phyloP scores from a whole-genome alignment of 2,888 invertebrate species.

The Tineola bisselliella region DNA sequence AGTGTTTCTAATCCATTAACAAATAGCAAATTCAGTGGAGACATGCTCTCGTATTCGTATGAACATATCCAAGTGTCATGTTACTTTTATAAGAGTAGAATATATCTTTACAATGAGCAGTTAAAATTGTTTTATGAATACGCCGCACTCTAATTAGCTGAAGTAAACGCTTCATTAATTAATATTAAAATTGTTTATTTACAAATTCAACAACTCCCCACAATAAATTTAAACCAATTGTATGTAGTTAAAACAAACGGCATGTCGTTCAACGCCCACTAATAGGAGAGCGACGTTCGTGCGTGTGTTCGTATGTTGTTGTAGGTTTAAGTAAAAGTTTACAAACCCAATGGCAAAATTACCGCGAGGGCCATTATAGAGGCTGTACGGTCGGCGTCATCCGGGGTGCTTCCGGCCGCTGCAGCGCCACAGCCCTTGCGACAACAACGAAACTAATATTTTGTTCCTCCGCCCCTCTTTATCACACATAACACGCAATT shows the following conservation, averaged over 20 bases:
- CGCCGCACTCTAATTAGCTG: not conserved
- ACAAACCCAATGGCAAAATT: conserved; percentile 68
- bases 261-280: too few species aligned
- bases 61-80: not conserved
- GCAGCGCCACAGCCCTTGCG: conserved; percentile 57
- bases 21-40: not conserved
- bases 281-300: too few species aligned
- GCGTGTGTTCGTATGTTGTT: conserved; percentile 17
- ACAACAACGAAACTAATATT: conserved; percentile 71
- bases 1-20: not conserved
- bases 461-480: conserved; percentile 59
- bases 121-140: not conserved
- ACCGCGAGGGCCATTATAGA: conserved; percentile 65
- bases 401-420: conserved; percentile 59
- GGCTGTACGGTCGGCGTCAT: conserved; percentile 55
- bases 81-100: not conserved
- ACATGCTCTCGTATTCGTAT: not conserved
- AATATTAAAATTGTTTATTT: too few species aligned
- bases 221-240: too few species aligned
- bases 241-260: too few species aligned
- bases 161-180: not conserved
- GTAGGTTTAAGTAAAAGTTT: conserved; percentile 65
- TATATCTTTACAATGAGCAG: not conserved
- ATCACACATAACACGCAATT: conserved; percentile 22
- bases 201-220: too few species aligned